A percentile compares a stretch with the other conserved stretches of the same genome.
Evolutionary conservation across 2,113 vertebrate genomes (phyloP).

Genomic region (Falcunculus frontatus): DNA sequence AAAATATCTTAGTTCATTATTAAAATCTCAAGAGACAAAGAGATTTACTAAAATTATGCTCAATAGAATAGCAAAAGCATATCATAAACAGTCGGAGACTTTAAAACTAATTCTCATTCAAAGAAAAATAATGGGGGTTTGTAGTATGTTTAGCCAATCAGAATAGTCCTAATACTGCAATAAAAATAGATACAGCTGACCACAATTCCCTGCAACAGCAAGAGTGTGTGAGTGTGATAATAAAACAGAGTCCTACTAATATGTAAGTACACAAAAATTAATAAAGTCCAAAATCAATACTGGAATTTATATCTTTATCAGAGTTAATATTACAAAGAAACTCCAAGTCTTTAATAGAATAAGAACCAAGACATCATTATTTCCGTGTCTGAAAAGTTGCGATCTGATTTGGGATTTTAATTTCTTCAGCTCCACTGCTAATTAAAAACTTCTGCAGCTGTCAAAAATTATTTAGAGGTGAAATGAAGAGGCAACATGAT

Average conservation of each 20-base stretch:
- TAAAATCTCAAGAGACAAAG: neutral
- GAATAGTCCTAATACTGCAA: neutral
- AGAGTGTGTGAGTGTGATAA: neutral
- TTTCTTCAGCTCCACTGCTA: neutral
- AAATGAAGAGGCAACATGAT: neutral
- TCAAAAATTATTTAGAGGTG: neutral
- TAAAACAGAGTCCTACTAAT: neutral
- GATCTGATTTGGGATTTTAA: neutral
- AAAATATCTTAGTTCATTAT: neutral
- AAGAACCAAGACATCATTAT: neutral
- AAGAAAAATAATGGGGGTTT: neutral
- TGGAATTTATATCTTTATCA: neutral
- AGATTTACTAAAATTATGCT: neutral
- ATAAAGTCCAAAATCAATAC: neutral
- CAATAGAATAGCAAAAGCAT: neutral
- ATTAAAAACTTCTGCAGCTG: neutral
- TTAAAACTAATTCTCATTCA: neutral
- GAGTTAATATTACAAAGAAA: neutral
- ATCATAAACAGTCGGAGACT: neutral
- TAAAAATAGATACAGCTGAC: neutral
- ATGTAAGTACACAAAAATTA: neutral
- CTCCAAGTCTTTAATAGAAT: neutral
- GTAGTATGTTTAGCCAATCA: neutral
- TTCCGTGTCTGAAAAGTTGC: neutral
- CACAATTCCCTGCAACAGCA: neutral